A percentile compares a stretch with the other conserved stretches of the same genome.
Conservation (phyloP, 2,888 invertebrate genomes). For the Bombylius major region DNA sequence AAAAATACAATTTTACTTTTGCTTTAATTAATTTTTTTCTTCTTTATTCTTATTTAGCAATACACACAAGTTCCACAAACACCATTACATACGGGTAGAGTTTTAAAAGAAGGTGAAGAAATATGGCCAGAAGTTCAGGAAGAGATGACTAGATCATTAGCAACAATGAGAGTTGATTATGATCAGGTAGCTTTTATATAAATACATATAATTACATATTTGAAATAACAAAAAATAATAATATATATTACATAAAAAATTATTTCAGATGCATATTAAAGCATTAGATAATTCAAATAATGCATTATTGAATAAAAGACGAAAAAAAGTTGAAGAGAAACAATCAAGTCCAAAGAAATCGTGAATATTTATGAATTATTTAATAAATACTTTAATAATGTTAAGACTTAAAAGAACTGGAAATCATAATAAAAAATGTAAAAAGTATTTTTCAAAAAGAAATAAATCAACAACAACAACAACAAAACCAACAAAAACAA, state of each 20-base stretch:
- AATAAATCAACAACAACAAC: not conserved
- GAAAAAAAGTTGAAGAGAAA: constrained; percentile 39
- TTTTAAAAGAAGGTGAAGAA: constrained; percentile 82
- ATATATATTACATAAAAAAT: not conserved
- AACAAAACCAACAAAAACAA: not conserved
- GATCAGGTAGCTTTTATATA: constrained; percentile 50
- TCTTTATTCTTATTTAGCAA: constrained; percentile 20
- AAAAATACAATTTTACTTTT: not conserved
- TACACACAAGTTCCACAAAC: constrained; percentile 88
- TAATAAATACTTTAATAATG: not conserved
- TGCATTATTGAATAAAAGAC: constrained; percentile 74
- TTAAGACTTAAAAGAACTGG: not conserved
- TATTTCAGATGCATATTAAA: constrained; percentile 72
- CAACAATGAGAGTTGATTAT: constrained; percentile 97
- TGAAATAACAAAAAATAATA: not conserved
- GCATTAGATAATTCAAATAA: constrained; percentile 87
- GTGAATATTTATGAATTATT: not conserved
- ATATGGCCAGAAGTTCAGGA: constrained; percentile 97
- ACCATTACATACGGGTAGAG: constrained; percentile 79
- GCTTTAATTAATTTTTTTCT: not conserved
- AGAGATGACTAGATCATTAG: constrained; percentile 95
- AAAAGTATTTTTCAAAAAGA: not conserved
- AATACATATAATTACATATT: too few relatives aligned
- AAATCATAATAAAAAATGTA: too few relatives aligned
- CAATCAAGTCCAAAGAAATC: constrained; percentile 1